Base-by-base conservation (phyloP, 2,113 vertebrate species). In the Saccopteryx bilineata region DNA sequence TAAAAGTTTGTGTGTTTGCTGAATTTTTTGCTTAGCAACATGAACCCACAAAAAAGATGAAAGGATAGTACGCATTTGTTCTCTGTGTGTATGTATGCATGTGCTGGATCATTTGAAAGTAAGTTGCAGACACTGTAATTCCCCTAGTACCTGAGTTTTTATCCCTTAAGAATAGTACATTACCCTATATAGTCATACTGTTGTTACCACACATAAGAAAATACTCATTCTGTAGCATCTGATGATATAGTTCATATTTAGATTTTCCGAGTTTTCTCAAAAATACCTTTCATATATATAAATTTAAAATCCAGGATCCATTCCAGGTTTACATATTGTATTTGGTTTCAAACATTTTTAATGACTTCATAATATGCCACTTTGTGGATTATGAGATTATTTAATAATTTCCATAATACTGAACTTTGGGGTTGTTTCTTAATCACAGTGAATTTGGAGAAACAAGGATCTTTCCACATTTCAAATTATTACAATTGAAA, bases 341-440 rank as follows among this genome's bases (percentile, higher is more conserved):
- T 10, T 79, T 87, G 65, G 65, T 90, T 96, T 90, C 15, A 86
- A 52, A 85, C 18, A 65, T 69, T 91, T 93, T 95, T 88, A 94
- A 46, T 66, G 46, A 46, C 26, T 54, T 18, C 17, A 63, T 72
- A 88, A 71, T 46, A 63, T 76, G 46, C 60, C 21, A 92, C 33
- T 88, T 94, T 84, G 52, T 85, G 63, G 21, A 46, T 78, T 81
- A 83, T 33, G 31, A 78, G 84, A 58, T 97, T 72, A 86, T 50
- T 81, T 76, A 63, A 65, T 56, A 24, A 69, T 75, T 90, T 87
- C 69, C 11, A 4, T 94, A 88, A 72, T 90, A 13, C 39, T 72
- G 14, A 76, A 46, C 12, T 72, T 89, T 0, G 69, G n/a, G n/a
- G 7, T 48, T 87, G 5, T 95, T 89, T 92, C 18, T 87, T 75